Base-by-base conservation (phyloP, 2,797 vertebrate genomes). In the Cyprinodon diabolis region DNA sequence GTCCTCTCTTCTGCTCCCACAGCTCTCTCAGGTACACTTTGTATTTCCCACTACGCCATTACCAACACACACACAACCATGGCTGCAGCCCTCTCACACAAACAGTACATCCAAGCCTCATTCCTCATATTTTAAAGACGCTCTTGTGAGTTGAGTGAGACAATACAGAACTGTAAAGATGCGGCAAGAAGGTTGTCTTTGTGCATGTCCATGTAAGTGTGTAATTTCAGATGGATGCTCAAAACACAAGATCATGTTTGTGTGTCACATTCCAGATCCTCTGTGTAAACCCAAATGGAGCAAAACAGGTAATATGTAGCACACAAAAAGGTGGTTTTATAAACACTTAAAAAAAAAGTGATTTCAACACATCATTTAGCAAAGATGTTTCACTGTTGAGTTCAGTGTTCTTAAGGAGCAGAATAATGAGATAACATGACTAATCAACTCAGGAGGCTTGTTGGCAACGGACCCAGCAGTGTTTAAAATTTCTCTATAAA, bases 31-130 rank as follows among this genome's bases (percentile, higher is more conserved):
- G 89, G 56, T 92, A 93, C 74, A 83, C 92, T 92, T 92, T 92
- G 91, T 93, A 93, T 93, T 93, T 93, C 90, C 92, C 92, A 93
- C 92, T 88, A 89, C 87, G 83, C 66, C 86, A 92, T 89, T 90
- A 93, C 76, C 86, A 83, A 92, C 87, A 87, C 67, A 71, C 45
- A 89, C 87, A 87, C 78, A 74, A 65, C 62, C 75, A 65, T 54
- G 49, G 65, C 69, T 70, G 71, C 74, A 69, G 57, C 58, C 8
- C 73, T 57, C 79, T 67, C 66, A 71, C 68, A 68, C 71, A 77
- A 17, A 67, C 37, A 60, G 66, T 56, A 25, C 19, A 52, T 14
- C 21, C 40, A 52, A 52, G 69, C 62, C 80, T 69, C 66, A 54
- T 65, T 63, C 66, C 63, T 80, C 69, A n/a, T 58, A 66, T 85